These are phyloP conservation scores for Nothocercus nigrocapillus DNA, from an alignment of 2,113 vertebrate species.

Conservation along the genomic window DNA sequence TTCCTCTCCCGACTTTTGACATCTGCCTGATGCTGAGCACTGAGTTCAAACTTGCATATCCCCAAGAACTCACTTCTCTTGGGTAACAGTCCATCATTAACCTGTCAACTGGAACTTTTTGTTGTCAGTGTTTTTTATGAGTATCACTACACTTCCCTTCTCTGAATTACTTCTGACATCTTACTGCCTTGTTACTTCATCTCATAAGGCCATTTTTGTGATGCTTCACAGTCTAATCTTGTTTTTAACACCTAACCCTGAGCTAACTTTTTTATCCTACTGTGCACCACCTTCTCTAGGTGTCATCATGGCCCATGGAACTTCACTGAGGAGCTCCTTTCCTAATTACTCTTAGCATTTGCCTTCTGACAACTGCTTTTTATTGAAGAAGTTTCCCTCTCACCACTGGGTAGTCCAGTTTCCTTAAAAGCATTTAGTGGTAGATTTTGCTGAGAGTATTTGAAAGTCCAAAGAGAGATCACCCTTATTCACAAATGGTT, in stretches of 20 bases:
- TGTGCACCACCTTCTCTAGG: background rate
- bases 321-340: background rate
- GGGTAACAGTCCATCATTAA: background rate
- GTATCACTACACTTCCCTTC: background rate
- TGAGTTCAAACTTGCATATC: accelerated
- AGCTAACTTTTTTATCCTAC: background rate
- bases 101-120: background rate
- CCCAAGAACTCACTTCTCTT: background rate
- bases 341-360: background rate
- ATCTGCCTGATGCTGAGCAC: background rate
- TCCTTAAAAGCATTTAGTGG: background rate
- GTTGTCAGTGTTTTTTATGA: background rate
- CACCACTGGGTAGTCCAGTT: background rate
- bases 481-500: background rate
- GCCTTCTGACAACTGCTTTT: background rate
- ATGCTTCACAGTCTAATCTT: background rate
- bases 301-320: background rate
- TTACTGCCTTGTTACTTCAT: background rate
- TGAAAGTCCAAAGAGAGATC: background rate
- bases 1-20: background rate
- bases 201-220: background rate
- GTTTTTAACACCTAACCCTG: background rate
- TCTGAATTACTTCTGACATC: background rate
- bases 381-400: background rate
- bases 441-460: background rate